Conservation (phyloP, 92 coral and sea anemone genomes). For the Zoanthus gigantus region DNA sequence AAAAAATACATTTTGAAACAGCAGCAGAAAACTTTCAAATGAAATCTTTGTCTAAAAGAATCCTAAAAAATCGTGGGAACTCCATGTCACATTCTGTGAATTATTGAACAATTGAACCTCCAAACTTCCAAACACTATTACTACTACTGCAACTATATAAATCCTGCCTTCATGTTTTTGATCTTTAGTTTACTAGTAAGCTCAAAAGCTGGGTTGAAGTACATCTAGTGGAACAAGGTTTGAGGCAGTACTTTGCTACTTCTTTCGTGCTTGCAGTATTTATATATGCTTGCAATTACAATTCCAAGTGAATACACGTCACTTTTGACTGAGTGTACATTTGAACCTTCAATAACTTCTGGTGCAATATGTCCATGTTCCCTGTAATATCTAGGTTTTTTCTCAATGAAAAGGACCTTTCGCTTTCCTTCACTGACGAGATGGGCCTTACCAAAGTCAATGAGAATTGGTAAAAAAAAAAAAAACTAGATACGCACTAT, state of each 20-base stretch:
- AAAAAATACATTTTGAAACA: no score
- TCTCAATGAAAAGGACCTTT: slow-evolving; percentile 38
- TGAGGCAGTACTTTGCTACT: slow-evolving; percentile 59
- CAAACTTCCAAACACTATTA: no score
- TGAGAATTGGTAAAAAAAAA: slow-evolving; percentile 44
- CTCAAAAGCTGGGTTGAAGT: slow-evolving; percentile 51
- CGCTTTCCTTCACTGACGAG: slow-evolving; percentile 21
- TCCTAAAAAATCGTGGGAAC: no score
- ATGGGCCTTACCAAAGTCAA: slow-evolving; percentile 75
- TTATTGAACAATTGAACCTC: no score
- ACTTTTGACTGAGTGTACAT: slow-evolving; percentile 28
- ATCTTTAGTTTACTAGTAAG: no score
- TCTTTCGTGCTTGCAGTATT: slow-evolving; percentile 53
- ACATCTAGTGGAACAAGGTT: slow-evolving; percentile 47
- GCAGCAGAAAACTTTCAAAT: no score
- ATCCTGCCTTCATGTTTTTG: no score
- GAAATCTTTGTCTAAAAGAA: no score
- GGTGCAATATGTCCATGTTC: slow-evolving; percentile 66
- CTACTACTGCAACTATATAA: no score
- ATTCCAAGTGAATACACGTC: slow-evolving; percentile 49
- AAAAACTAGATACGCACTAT: not conserved
- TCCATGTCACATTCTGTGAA: no score
- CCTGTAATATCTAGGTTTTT: slow-evolving; percentile 35
- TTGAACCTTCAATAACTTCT: slow-evolving; percentile 48
- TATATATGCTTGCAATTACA: slow-evolving; percentile 34